Base-by-base conservation (phyloP, 2,888 invertebrate genomes). In the Caenorhabditis plicata region DNA sequence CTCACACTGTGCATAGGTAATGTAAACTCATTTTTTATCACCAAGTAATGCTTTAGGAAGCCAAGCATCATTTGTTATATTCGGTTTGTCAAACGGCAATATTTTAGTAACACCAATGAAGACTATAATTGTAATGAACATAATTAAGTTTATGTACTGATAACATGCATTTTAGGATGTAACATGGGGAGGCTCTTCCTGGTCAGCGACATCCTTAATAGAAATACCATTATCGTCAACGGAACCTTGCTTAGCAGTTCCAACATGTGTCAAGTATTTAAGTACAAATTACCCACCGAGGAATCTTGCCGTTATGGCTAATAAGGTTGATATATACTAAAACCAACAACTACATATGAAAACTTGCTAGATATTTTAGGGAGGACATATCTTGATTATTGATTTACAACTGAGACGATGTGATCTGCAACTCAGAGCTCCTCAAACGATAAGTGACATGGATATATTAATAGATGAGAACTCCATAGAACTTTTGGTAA, bases 41-140 rank as follows among this genome's bases (percentile, higher is more conserved):
- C n/a, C n/a, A n/a, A n/a, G n/a, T n/a, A n/a, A n/a, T 31, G 22
- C 45, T 43, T 8, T 32, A 60, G 60, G 62, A 7, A 55, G 48
- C 31, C 62, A 62, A 41, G 77, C 77, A 8, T 52, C 68, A 11
- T 68, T 68, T 29, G 65, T 74, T 5, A 56, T 73, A 17, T 50
- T 77, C 13, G 70, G 71, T 8, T 66, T 74, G 8, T 46, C 60
- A 1, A 71, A 77, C 41, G 70, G 71, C 26, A 63, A 68, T 41
- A 41, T 75, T 1, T 55, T 74, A 19, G 61, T 75, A 8, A 49
- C 71, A 8, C 76, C 75, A 8, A 71, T 68, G 23, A 64, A 60
- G 40, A 32, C 48, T 15, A 35, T 71, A 4, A 61, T 71, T 22
- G 71, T 71, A 26, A 26, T 45, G 27, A 20, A 35, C 17, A 20